phyloP scores from a whole-genome alignment of 1,140 invertebrate species.

The Mactra quadrangularis region DNA sequence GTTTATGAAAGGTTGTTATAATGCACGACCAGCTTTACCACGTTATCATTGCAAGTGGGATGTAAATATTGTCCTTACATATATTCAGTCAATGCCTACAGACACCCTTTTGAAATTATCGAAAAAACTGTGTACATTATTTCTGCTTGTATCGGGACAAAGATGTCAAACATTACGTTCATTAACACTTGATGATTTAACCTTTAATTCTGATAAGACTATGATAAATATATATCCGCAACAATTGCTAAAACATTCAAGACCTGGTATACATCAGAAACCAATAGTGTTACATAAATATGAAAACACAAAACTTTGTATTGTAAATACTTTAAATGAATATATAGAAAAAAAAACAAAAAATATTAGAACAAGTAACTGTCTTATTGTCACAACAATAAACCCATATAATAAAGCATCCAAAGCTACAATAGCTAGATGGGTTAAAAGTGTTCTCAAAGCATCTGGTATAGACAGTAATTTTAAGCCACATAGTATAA shows the following conservation, averaged over 20 bases:
- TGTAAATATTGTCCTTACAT: neutral
- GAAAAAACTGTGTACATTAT: conserved; percentile 20
- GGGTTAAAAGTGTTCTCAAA: conserved; percentile 40
- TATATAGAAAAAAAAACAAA: neutral
- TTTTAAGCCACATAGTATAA: conserved; percentile 54
- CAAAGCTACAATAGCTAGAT: conserved; percentile 35
- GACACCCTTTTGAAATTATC: conserved; percentile 18
- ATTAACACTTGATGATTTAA: conserved; percentile 12
- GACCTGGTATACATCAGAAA: conserved; percentile 1
- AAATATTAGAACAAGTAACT: neutral
- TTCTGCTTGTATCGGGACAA: conserved; percentile 6
- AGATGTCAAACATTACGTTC: conserved; percentile 22
- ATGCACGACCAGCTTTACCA: conserved; percentile 16
- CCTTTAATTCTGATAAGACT: conserved; percentile 6
- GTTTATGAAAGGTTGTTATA: no score
- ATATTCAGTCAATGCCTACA: neutral
- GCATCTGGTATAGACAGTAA: conserved; percentile 46
- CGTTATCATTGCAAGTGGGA: conserved; percentile 14
- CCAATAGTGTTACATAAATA: conserved; percentile 1
- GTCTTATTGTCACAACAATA: neutral
- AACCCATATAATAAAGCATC: neutral
- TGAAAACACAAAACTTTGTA: conserved; percentile 1
- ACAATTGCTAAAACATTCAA: conserved; percentile 12
- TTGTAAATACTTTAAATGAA: no score
- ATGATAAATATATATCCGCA: neutral